A percentile compares a stretch with the other conserved stretches of the same genome.
These are phyloP conservation scores for Xyliphius kryptos DNA, from an alignment of 2,113 vertebrate genomes.

Conservation along the genomic window DNA sequence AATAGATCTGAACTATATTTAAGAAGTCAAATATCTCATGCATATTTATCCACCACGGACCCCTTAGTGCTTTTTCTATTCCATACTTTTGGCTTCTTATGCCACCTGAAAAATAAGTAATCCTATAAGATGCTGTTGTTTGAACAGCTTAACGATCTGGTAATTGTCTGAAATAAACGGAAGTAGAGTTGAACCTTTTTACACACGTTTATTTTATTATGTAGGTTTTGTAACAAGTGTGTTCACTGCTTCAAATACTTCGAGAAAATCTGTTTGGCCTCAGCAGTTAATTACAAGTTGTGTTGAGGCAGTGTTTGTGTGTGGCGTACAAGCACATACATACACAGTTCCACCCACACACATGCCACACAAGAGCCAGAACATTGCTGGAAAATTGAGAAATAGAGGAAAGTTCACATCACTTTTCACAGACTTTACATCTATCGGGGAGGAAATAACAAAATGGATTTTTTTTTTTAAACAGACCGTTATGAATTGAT, in stretches of 20 bases:
- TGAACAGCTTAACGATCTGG: background rate
- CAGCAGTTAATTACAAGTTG: slow-evolving; percentile 3
- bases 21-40: no score
- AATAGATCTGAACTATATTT: no score
- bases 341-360: slow-evolving; percentile 17
- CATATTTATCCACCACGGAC: slow-evolving; percentile 2
- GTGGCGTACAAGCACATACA: slow-evolving; percentile 8
- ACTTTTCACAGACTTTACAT: slow-evolving; percentile 4
- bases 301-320: background rate
- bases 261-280: background rate
- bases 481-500: background rate
- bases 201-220: no score
- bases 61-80: slow-evolving; percentile 29
- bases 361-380: background rate
- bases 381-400: slow-evolving; percentile 4
- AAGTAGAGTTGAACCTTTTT: no score
- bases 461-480: background rate
- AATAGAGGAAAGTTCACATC: slow-evolving; percentile 12
- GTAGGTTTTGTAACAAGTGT: background rate
- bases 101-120: slow-evolving; percentile 17
- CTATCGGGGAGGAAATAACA: slow-evolving; percentile 11
- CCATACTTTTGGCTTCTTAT: slow-evolving; percentile 39
- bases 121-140: slow-evolving; percentile 1
- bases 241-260: background rate
- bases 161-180: background rate